Evolutionary conservation across 2,797 vertebrate species (phyloP).

Genomic region (Onychomys arenicola): DNA sequence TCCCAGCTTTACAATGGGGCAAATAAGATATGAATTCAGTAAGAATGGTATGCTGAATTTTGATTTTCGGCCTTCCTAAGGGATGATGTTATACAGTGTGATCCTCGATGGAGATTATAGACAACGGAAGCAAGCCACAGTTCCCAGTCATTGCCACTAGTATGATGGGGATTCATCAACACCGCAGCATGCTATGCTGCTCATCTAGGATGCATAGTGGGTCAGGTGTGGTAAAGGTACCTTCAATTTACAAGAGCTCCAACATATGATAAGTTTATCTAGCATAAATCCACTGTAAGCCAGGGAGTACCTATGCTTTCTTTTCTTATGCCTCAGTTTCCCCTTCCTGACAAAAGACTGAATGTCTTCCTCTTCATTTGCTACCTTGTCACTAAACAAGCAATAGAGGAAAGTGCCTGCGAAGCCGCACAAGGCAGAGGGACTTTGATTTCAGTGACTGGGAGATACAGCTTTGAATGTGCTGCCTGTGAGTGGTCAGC

Average conservation of each 20-base stretch:
- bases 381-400: neutral
- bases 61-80: neutral
- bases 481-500: conserved; percentile 42
- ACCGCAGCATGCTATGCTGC: neutral
- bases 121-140: neutral
- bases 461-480: conserved; percentile 33
- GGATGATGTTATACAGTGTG: neutral
- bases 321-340: conserved; percentile 49
- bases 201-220: neutral
- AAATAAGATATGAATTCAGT: neutral
- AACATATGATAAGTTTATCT: neutral
- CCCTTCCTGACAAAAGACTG: neutral
- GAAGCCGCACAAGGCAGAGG: neutral
- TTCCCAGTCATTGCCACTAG: neutral
- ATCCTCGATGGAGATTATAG: neutral
- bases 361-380: neutral
- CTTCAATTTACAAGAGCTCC: neutral
- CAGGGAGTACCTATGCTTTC: neutral
- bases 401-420: neutral
- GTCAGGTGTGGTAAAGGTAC: neutral
- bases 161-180: too few relatives aligned
- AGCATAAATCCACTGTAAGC: neutral
- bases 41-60: neutral
- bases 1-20: neutral
- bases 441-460: neutral